A percentile compares a stretch with the other conserved stretches of the same genome.
Conservation (phyloP, 2,113 vertebrate species). For the Sporophila hypoxantha region DNA sequence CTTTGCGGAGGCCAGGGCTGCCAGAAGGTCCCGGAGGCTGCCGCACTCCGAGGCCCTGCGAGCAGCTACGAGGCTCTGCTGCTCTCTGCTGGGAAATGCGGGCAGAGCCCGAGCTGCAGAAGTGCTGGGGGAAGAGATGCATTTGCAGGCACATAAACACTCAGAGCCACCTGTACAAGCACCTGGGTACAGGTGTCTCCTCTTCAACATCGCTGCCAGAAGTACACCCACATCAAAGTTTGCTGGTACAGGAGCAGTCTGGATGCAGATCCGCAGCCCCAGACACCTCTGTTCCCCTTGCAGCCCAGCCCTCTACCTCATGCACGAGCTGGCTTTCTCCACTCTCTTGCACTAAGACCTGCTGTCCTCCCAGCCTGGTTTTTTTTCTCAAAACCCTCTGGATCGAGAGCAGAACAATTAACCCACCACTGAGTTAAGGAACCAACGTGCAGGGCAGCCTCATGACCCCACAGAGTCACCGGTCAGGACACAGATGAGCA, state of each 20-base stretch:
- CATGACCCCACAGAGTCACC: rapidly evolving
- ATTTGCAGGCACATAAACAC: not conserved
- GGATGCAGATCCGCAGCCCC: not conserved
- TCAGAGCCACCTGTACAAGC: not conserved
- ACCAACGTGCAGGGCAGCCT: rapidly evolving
- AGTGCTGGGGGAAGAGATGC: not conserved
- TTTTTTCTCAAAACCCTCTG: not conserved
- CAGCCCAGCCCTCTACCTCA: not conserved
- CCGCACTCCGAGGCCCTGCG: not conserved
- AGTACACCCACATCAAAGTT: not conserved
- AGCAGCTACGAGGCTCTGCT: conserved; percentile 31
- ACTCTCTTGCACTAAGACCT: not conserved
- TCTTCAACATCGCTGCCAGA: not conserved
- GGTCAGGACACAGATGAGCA: rapidly evolving
- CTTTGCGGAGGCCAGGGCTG: not conserved
- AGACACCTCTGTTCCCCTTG: not conserved
- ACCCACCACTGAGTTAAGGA: not conserved
- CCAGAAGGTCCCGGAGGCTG: not conserved
- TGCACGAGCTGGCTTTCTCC: not conserved
- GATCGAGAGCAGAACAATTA: not conserved
- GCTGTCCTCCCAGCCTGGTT: not conserved
- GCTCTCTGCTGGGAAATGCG: conserved; percentile 48
- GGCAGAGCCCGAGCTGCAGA: not conserved
- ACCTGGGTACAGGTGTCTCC: not conserved
- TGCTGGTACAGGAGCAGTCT: not conserved